A percentile compares a stretch with the other conserved stretches of the same genome.
Conservation (phyloP, 2,113 vertebrate genomes). For the Hemichromis elongatus region DNA sequence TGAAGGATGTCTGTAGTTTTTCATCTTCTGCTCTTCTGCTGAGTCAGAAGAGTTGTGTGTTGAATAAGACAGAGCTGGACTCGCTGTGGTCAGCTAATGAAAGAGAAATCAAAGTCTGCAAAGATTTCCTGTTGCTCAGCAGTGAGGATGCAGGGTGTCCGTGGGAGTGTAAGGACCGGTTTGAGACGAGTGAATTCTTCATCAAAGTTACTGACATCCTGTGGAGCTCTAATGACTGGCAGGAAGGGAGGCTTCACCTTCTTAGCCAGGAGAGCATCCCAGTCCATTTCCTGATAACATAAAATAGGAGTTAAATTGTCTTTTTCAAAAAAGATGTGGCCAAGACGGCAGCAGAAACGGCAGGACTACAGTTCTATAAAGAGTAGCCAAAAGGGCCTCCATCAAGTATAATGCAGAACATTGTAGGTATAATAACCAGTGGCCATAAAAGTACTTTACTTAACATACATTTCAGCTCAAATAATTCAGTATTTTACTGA, state of each 20-base stretch:
- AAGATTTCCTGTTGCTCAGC: slow-evolving; percentile 79
- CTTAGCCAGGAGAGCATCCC: slow-evolving; percentile 83
- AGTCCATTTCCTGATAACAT: slow-evolving; percentile 75
- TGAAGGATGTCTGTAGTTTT: background rate
- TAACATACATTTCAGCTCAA: background rate
- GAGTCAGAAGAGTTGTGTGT: background rate
- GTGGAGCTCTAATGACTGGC: slow-evolving; percentile 70
- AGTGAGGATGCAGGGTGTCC: slow-evolving; percentile 56
- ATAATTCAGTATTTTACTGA: no score
- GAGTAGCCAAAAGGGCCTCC: background rate
- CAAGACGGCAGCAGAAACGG: background rate
- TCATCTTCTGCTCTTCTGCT: background rate
- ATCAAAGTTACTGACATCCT: slow-evolving; percentile 85
- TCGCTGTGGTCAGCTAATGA: slow-evolving; percentile 19
- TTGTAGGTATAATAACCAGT: background rate
- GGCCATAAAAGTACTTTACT: background rate
- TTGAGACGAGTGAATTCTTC: slow-evolving; percentile 83
- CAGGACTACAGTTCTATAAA: background rate
- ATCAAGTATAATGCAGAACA: background rate
- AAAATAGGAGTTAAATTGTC: background rate
- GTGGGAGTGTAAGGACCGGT: slow-evolving; percentile 78
- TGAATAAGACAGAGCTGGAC: background rate
- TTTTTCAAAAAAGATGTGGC: background rate
- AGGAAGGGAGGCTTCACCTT: slow-evolving; percentile 80
- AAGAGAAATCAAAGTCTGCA: slow-evolving; percentile 85